Conservation (phyloP, 1,140 invertebrate species). For the Eriosoma lanigerum region DNA sequence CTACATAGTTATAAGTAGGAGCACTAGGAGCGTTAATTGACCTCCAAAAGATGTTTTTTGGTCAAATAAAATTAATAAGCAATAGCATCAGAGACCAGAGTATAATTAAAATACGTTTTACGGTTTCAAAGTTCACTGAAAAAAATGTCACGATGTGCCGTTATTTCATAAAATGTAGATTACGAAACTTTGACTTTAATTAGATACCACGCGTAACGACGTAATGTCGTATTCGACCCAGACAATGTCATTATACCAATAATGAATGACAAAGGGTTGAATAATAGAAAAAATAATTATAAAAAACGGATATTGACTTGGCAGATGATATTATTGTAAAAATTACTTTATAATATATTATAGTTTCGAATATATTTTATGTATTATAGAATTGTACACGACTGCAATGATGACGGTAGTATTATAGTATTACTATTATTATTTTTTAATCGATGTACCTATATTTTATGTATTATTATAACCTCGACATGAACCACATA, state of each 20-base stretch:
- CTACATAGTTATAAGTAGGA: too few relatives aligned
- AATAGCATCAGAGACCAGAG: too few relatives aligned
- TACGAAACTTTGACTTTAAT: too few relatives aligned
- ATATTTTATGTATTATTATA: too few relatives aligned
- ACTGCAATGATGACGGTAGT: neutral
- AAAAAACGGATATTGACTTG: neutral
- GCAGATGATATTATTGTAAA: neutral
- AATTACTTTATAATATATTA: neutral
- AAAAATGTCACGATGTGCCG: too few relatives aligned
- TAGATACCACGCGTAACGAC: neutral
- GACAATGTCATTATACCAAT: neutral
- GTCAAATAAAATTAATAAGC: too few relatives aligned
- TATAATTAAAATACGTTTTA: too few relatives aligned
- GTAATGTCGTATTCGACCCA: neutral
- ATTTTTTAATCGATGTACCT: neutral
- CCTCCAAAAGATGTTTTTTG: too few relatives aligned
- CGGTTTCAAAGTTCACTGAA: too few relatives aligned
- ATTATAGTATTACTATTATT: neutral
- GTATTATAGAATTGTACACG: neutral
- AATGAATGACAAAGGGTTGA: neutral
- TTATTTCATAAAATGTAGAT: too few relatives aligned
- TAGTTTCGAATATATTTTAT: neutral
- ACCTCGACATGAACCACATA: constrained; percentile 15
- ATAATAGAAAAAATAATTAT: too few relatives aligned
- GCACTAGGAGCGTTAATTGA: too few relatives aligned